Base-by-base conservation (phyloP, 2,113 vertebrate genomes). In the Vidua chalybeata region DNA sequence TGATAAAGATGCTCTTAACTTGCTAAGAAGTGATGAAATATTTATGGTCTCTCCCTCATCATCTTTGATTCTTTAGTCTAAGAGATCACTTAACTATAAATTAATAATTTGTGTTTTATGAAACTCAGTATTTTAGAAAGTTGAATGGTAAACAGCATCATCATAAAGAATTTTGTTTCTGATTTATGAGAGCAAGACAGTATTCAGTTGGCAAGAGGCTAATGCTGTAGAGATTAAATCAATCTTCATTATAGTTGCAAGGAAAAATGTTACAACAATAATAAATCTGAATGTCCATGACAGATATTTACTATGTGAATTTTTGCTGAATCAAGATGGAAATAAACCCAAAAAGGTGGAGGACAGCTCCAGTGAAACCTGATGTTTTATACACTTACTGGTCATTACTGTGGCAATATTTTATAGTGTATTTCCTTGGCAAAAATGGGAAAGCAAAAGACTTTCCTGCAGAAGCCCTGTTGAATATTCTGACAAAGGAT, bases 211-310 rank as follows among this genome's bases (percentile, higher is more conserved):
- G 52, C 66, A 79, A 81, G 73, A 48, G 54, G n/a, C 84, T 89
- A 68, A 89, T 49, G 49, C 64, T 89, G 56, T 67, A 41, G 91
- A 91, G 43, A 75, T 96, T 77, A 83, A 90, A 93, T 94, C 88
- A 85, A 41, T 93, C 93, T 93, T 92, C 68, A 72, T 89, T 93
- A 84, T 6, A 39, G 64, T 81, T 63, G 56, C 73, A 84, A 91
- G 80, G 35, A 87, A 90, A 92, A 96, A 71, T 31, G 15, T 55
- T 89, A 81, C 28, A 81, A 48, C 30, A 52, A 26, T 79, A 87
- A 87, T 82, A 97, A 90, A 94, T 92, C 64, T 87, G 54, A 77
- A 81, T 54, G 41, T 87, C 64, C 30, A 30, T 37, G 45, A 64
- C 28, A 16, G 69, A 90, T 81, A 68, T 67, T 94, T 90, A 23